Conservation (phyloP, 2,797 vertebrate genomes). For the Austrolebias charrua region DNA sequence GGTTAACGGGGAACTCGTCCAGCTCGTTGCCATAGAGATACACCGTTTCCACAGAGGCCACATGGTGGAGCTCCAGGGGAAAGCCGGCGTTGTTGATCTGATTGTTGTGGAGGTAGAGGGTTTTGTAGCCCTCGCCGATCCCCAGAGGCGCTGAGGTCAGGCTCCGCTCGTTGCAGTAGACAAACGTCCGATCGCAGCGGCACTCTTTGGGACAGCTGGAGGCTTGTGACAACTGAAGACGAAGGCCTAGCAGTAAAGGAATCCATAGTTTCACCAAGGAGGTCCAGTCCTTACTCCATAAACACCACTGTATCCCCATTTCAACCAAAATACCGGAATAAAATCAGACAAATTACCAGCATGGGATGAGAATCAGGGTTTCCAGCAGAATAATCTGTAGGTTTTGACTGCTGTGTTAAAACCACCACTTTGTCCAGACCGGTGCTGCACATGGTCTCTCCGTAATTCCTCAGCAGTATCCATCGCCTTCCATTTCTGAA, state of each 20-base stretch:
- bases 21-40: constrained; percentile 92
- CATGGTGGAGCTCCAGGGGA: constrained; percentile 77
- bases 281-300: constrained; percentile 84
- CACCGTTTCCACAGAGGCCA: background rate
- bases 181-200: constrained; percentile 91
- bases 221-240: constrained; percentile 83
- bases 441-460: constrained; percentile 40
- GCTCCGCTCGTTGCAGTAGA: constrained; percentile 97
- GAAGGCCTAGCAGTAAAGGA: constrained; percentile 86
- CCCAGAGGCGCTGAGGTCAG: constrained; percentile 98
- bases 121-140: constrained; percentile 91
- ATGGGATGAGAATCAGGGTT: constrained; percentile 25
- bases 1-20: constrained; percentile 88
- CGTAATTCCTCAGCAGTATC: constrained; percentile 78
- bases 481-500: constrained; percentile 76
- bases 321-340: constrained; percentile 51
- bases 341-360: constrained; percentile 37
- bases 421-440: constrained; percentile 28
- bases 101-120: constrained; percentile 98
- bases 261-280: constrained; percentile 87
- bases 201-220: constrained; percentile 89
- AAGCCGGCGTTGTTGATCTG: constrained; percentile 98
- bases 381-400: constrained; percentile 46
- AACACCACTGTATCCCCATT: constrained; percentile 87
- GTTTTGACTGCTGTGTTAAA: background rate